Evolutionary conservation across 1,140 invertebrate species (phyloP), one percentile per base, ranked within the genome.

Genomic region (Pteromalus puparum): DNA sequence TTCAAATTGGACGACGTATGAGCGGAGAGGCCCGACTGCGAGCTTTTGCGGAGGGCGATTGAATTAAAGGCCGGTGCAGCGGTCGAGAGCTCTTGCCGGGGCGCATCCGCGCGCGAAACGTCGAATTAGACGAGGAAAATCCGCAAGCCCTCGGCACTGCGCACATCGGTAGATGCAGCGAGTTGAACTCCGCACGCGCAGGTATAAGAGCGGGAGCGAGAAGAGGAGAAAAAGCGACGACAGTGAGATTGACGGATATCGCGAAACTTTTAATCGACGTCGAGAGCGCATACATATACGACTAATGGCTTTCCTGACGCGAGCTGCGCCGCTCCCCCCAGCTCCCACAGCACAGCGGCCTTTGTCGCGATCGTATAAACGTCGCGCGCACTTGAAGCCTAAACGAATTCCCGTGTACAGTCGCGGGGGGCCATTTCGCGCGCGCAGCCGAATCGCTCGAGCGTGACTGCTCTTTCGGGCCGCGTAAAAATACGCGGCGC

Each of bases 401-500:
- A 82, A 82, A 82, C 81, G 81, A 82, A 82, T 82, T 82, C 73
- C 73, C 81, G 70, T 82, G 81, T 82, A 74, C 73, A 53, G 65
- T 34, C 42, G 67, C 12, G 6, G 48, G 48, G 48, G 78, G 18
- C 77, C 34, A 80, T 80, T 80, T 46, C 65, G 61, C 65, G 77
- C 21, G 53, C 77, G 77, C 18, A 13, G 65, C 30, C 26, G 26
- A 80, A 70, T 80, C 77, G 30, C 13, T 5, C 2, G 30, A 30
- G 30, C 30, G 30, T 34, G 3, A 5, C 30, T 4, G 6, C 30
- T 34, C n/a, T 34, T 34, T 34, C 30, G 30, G 30, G 30, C 30
- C 30, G 30, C 30, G 30, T 6, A 34, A 34, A 34, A 34, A 34
- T 34, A 34, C 3, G 30, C 30, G 30, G 30, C 30, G 30, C 30